phyloP scores from a whole-genome alignment of 2,888 invertebrate species.

The Drosophila vallismaia region DNA sequence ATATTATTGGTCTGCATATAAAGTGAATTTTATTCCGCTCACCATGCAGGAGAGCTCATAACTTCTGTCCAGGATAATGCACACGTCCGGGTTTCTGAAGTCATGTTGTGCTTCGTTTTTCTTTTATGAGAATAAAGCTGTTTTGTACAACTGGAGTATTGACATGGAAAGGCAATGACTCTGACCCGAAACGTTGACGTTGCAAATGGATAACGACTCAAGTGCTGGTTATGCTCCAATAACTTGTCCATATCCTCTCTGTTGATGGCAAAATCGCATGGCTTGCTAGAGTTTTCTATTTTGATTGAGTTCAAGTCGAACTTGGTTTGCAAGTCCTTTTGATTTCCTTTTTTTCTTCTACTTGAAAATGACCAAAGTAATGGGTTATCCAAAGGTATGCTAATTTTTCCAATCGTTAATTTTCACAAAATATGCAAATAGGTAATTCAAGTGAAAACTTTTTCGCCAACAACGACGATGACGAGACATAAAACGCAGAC shows the following conservation, averaged over 20 bases:
- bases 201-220: constrained; percentile 36
- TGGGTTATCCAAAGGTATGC: constrained; percentile 33
- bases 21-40: constrained; percentile 69
- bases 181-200: constrained; percentile 27
- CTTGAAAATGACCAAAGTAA: not conserved
- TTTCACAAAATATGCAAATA: constrained; percentile 69
- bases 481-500: constrained; percentile 44
- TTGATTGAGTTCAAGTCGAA: not conserved
- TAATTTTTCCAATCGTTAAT: constrained; percentile 73
- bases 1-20: constrained; percentile 79
- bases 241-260: constrained; percentile 10
- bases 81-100: constrained; percentile 27
- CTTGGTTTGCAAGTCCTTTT: not conserved
- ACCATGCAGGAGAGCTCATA: constrained; percentile 35
- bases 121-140: constrained; percentile 8
- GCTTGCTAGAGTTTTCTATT: not conserved
- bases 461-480: constrained; percentile 45
- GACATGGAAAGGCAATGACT: constrained; percentile 9
- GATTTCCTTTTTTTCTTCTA: constrained; percentile 1
- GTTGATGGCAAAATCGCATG: constrained; percentile 26
- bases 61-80: constrained; percentile 39
- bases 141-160: constrained; percentile 5
- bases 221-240: constrained; percentile 22
- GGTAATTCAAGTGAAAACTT: constrained; percentile 61
- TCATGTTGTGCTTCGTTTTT: not conserved